Evolutionary conservation across 2,888 invertebrate species (phyloP), one percentile per base, ranked within the genome.

Genomic region (Cryptus viduatorius): DNA sequence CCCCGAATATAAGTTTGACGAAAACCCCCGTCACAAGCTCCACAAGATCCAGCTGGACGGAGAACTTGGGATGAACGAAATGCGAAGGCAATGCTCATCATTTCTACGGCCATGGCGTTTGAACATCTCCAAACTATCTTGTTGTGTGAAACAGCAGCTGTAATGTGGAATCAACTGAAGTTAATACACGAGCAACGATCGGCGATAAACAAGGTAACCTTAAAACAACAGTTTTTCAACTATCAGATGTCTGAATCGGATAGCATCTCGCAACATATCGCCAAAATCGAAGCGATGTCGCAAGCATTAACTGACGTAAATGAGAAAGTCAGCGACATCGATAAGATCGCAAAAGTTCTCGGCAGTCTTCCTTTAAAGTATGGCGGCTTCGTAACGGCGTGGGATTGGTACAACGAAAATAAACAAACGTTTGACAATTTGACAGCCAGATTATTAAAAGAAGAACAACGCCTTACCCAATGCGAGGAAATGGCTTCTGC

Each of bases 381-480:
- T 14, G 14, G 14, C 29, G 24, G 10, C 19, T 68, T 68, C 46
- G 48, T 48, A 19, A 46, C 68, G 12, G 48, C 68, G 7, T 68
- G 68, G 48, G 68, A 68, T 29, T 68, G 48, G 3, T 68, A 68
- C 14, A 48, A 68, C 29, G 68, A 68, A n/a, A 68, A 24, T 1
- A 68, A 68, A 48, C 68, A 68, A 24, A 68, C 68, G 4, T 76
- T 77, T 16, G 77, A 77, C 5, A 77, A 77, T 46, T 31, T 76
- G n/a, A 76, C 76, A 1, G 65, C 76, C 1, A 29, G 76, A 44
- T 12, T 76, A 2, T 44, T 76, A 7, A 56, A 76, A 42, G 67
- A 76, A 67, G 76, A 76, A n/a, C 67, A 56, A 19, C 53, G 76
- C 0, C 24, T 76, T 5, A 67, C 24, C n/a, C 44, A 53, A 4